phyloP scores from a whole-genome alignment of 2,888 invertebrate genomes.

The Lasius fuliginosus region DNA sequence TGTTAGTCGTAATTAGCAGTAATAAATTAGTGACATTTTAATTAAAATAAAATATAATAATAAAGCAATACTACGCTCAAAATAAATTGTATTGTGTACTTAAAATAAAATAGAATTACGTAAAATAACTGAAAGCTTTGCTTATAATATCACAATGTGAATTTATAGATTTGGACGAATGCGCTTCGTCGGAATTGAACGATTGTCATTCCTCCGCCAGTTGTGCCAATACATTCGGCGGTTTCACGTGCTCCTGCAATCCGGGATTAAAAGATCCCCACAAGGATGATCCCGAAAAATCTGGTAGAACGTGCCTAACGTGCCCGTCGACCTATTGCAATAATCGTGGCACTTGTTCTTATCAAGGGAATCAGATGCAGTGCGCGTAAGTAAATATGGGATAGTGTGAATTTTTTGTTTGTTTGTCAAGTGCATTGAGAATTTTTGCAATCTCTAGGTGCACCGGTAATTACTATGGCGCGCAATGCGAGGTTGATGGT shows the following conservation, averaged over 20 bases:
- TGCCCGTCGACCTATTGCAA: constrained; percentile 94
- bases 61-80: background rate
- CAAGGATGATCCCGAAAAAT: constrained; percentile 89
- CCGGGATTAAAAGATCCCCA: constrained; percentile 92
- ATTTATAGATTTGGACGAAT: constrained; percentile 93
- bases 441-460: constrained; percentile 88
- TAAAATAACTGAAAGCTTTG: background rate
- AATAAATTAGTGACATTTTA: background rate
- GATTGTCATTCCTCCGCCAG: constrained; percentile 93
- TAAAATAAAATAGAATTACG: background rate
- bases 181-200: constrained; percentile 92
- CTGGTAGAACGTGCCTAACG: constrained; percentile 92
- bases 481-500: constrained; percentile 96
- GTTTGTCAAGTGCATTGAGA: background rate
- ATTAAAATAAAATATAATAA: background rate
- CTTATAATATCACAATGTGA: background rate
- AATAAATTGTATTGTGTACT: background rate
- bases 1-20: background rate
- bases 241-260: constrained; percentile 92
- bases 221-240: constrained; percentile 95
- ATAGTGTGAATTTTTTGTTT: background rate
- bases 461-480: constrained; percentile 95
- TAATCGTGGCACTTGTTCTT: constrained; percentile 94
- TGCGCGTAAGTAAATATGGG: constrained; percentile 89
- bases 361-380: constrained; percentile 91